phyloP scores from a whole-genome alignment of 2,888 invertebrate species.

The Drosophila setosimentum region DNA sequence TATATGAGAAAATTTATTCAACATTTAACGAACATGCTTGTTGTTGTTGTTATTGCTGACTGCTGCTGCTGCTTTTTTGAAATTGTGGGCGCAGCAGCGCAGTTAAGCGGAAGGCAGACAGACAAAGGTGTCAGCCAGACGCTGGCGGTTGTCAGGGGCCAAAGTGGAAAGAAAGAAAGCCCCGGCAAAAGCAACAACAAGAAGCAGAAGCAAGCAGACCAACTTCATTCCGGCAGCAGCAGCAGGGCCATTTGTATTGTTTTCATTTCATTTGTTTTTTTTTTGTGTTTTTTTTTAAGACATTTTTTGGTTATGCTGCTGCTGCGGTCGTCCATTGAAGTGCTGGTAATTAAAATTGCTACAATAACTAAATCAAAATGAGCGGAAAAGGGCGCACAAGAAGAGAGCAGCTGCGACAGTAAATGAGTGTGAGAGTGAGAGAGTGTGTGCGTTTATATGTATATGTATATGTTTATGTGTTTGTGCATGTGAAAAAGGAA shows the following conservation, averaged over 20 bases:
- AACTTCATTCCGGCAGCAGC: constrained; percentile 19
- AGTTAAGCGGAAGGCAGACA: constrained; percentile 30
- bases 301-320: constrained; percentile 17
- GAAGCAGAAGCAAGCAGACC: constrained; percentile 14
- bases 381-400: constrained; percentile 18
- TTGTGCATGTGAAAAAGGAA: constrained; percentile 49
- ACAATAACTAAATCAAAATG: constrained; percentile 76
- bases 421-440: constrained; percentile 5
- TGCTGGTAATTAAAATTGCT: constrained; percentile 76
- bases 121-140: constrained; percentile 65
- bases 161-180: constrained; percentile 55
- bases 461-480: constrained; percentile 20
- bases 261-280: constrained; percentile 50
- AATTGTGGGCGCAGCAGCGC: constrained; percentile 54
- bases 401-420: constrained; percentile 41
- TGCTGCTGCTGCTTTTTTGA: constrained; percentile 39
- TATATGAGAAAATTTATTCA: constrained; percentile 78
- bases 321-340: constrained; percentile 53
- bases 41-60: constrained; percentile 30
- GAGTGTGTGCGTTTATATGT: constrained; percentile 18
- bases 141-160: constrained; percentile 59
- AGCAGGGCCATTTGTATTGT: constrained; percentile 64
- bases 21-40: constrained; percentile 74
- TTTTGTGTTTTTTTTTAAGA: constrained; percentile 45
- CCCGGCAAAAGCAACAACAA: constrained; percentile 17